Conservation (phyloP, 2,888 invertebrate species). For the Andricus quercusramuli region DNA sequence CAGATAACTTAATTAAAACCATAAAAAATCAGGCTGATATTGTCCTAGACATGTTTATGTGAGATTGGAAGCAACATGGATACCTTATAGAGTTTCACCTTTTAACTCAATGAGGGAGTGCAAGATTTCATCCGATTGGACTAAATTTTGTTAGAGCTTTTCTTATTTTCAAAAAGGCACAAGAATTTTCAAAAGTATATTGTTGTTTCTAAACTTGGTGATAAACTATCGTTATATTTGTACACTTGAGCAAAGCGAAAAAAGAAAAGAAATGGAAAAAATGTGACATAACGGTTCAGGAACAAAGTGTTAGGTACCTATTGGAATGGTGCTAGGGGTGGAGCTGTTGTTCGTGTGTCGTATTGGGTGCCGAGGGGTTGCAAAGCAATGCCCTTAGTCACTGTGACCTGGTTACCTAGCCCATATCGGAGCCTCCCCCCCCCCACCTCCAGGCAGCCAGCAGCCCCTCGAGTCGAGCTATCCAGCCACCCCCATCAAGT, state of each 20-base stretch:
- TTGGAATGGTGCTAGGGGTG: conserved; percentile 57
- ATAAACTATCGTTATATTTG: background rate
- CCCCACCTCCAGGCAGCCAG: conserved; percentile 38
- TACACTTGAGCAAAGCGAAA: background rate
- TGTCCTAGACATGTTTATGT: too few relatives aligned
- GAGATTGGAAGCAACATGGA: too few relatives aligned
- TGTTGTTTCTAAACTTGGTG: too few relatives aligned
- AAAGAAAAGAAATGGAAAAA: conserved; percentile 18
- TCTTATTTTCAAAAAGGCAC: too few relatives aligned
- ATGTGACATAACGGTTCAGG: conserved; percentile 42
- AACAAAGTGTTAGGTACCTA: conserved; percentile 63
- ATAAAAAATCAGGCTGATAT: too few relatives aligned
- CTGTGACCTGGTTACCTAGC: conserved; percentile 73
- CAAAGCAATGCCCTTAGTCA: conserved; percentile 71
- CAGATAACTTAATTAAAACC: too few relatives aligned
- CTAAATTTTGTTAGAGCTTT: too few relatives aligned
- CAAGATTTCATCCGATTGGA: too few relatives aligned
- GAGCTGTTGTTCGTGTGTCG: conserved; percentile 62
- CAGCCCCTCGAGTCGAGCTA: conserved; percentile 38
- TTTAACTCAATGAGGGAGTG: too few relatives aligned
- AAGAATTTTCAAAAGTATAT: too few relatives aligned
- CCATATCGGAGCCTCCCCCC: conserved; percentile 58
- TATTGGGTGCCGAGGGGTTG: conserved; percentile 63
- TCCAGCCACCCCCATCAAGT: conserved; percentile 48
- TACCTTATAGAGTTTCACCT: too few relatives aligned